phyloP scores from a whole-genome alignment of 2,888 invertebrate genomes.

The Serrognathus titanus region DNA sequence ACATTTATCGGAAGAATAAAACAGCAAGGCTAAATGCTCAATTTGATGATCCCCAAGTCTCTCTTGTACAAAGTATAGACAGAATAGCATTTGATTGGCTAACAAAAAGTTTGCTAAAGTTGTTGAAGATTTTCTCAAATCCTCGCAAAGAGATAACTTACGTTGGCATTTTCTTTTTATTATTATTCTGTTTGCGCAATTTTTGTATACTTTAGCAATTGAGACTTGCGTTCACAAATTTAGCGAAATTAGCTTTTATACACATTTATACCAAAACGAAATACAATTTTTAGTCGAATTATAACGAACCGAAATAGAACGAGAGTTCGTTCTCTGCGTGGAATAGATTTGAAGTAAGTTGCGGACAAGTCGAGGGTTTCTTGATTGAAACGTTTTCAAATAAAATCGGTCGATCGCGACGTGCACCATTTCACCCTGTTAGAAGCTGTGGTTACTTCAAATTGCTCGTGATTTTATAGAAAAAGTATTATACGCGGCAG shows the following conservation, averaged over 20 bases:
- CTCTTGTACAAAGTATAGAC: constrained; percentile 46
- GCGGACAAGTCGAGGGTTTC: constrained; percentile 48
- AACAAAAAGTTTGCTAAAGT: constrained; percentile 49
- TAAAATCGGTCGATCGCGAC: constrained; percentile 49
- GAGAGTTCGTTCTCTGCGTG: constrained; percentile 16
- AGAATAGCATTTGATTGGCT: constrained; percentile 50
- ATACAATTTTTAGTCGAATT: background rate
- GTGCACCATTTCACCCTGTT: constrained; percentile 48
- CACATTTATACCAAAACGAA: no score
- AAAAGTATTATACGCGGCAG: constrained; percentile 21
- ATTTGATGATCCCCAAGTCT: constrained; percentile 17
- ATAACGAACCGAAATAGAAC: background rate
- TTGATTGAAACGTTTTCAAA: constrained; percentile 50
- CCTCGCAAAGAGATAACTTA: constrained; percentile 13
- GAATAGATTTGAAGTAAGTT: constrained; percentile 36
- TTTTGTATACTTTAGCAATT: background rate
- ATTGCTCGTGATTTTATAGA: constrained; percentile 31
- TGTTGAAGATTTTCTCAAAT: constrained; percentile 39
- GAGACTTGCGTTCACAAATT: background rate
- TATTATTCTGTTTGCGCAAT: background rate
- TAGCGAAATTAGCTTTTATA: no score
- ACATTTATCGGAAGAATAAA: constrained; percentile 10
- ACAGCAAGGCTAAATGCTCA: constrained; percentile 16
- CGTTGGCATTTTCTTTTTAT: background rate
- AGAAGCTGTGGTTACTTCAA: constrained; percentile 30